A percentile compares a stretch with the other conserved stretches of the same genome.
Conservation (phyloP, 2,797 vertebrate species). For the Parauchenoglanis punctatus region DNA sequence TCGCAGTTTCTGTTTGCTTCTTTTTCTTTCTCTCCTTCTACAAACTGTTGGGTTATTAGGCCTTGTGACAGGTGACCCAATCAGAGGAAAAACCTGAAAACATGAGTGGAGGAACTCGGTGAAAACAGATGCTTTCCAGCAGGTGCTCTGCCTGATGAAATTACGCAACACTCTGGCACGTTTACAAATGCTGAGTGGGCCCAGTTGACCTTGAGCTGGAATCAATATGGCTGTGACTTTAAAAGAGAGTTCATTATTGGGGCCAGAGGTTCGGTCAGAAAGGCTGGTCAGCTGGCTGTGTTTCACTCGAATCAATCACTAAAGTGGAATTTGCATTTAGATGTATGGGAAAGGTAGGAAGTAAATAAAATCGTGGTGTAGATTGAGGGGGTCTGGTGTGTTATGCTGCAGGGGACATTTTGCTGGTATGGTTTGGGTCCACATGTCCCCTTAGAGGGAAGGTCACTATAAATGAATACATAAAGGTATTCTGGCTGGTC, state of each 20-base stretch:
- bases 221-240: constrained; percentile 4
- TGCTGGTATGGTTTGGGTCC: background rate
- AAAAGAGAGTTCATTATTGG: background rate
- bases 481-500: background rate
- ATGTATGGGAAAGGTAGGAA: background rate
- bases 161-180: background rate
- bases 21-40: constrained; percentile 12
- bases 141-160: background rate
- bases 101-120: background rate
- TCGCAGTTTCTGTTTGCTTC: constrained; percentile 18
- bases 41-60: background rate
- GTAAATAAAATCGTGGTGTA: background rate
- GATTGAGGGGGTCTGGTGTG: background rate
- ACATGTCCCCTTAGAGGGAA: background rate
- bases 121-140: background rate
- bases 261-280: background rate
- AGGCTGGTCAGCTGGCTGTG: background rate
- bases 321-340: background rate
- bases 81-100: background rate
- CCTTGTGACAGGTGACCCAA: background rate
- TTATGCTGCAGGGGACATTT: background rate
- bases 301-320: background rate
- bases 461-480: background rate
- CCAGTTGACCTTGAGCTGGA: background rate
- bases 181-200: background rate